Conservation (phyloP, 1,140 invertebrate species). For the Papilio glaucus region DNA sequence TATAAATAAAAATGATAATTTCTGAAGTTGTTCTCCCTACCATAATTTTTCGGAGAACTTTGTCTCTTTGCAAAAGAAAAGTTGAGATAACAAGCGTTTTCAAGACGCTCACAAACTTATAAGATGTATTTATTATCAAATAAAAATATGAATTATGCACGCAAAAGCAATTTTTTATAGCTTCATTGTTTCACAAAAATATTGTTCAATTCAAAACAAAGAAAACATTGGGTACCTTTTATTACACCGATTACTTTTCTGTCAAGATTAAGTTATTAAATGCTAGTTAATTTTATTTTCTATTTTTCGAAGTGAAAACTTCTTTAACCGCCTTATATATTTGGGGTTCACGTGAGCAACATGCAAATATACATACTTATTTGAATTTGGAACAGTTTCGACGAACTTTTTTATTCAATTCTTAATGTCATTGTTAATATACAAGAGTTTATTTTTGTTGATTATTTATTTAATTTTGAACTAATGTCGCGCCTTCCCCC, state of each 20-base stretch:
- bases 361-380: too few species aligned
- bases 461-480: too few species aligned
- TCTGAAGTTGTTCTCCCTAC: slow-evolving; percentile 14
- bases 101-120: slow-evolving; percentile 14
- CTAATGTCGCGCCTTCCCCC: too few species aligned
- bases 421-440: too few species aligned
- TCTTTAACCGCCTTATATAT: too few species aligned
- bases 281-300: neutral
- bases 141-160: slow-evolving; percentile 24
- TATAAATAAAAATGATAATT: slow-evolving; percentile 3
- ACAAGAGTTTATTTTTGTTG: too few species aligned
- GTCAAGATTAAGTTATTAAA: too few species aligned
- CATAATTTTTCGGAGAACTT: slow-evolving; percentile 4
- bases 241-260: neutral
- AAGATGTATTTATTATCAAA: slow-evolving; percentile 15
- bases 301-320: too few species aligned
- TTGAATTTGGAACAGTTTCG: too few species aligned
- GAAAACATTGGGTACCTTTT: neutral
- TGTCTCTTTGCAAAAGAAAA: slow-evolving; percentile 9
- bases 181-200: neutral
- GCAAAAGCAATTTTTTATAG: neutral
- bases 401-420: too few species aligned
- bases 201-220: neutral
- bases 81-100: slow-evolving; percentile 13
- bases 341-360: too few species aligned